A percentile compares a stretch with the other conserved stretches of the same genome.
These are phyloP conservation scores for Cyclura pinguis DNA, from an alignment of 2,797 vertebrate genomes.

Conservation along the genomic window DNA sequence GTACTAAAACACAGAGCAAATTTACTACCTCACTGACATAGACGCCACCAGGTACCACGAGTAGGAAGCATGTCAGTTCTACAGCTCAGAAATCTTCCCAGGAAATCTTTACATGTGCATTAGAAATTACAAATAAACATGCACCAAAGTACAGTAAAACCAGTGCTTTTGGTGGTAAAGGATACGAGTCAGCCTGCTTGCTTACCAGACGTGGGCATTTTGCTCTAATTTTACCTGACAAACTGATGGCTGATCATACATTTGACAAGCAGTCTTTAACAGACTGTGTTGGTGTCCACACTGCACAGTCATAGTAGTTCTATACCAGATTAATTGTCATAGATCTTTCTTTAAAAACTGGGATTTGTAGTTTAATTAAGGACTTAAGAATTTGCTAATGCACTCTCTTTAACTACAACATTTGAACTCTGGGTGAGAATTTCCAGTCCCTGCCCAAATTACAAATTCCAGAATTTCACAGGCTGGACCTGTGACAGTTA, in stretches of 20 bases:
- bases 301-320: too few relatives aligned
- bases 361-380: too few relatives aligned
- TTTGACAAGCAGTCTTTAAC: background rate
- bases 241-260: background rate
- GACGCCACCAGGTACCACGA: background rate
- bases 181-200: background rate
- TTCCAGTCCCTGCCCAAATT: too few relatives aligned
- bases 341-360: too few relatives aligned
- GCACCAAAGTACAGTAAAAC: background rate
- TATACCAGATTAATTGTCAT: too few relatives aligned
- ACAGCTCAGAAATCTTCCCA: background rate
- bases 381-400: too few relatives aligned
- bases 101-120: background rate
- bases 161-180: background rate
- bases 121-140: background rate
- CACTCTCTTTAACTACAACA: too few relatives aligned
- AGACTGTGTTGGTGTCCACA: background rate
- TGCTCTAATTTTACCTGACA: conserved; percentile 3
- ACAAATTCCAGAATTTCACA: too few relatives aligned
- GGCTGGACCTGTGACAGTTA: too few relatives aligned
- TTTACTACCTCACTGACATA: background rate
- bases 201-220: background rate
- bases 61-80: background rate
- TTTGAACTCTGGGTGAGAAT: too few relatives aligned
- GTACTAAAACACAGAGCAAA: too few relatives aligned